These are phyloP conservation scores for Smittia aterrima DNA, from an alignment of 2,888 invertebrate genomes.

Conservation along the genomic window DNA sequence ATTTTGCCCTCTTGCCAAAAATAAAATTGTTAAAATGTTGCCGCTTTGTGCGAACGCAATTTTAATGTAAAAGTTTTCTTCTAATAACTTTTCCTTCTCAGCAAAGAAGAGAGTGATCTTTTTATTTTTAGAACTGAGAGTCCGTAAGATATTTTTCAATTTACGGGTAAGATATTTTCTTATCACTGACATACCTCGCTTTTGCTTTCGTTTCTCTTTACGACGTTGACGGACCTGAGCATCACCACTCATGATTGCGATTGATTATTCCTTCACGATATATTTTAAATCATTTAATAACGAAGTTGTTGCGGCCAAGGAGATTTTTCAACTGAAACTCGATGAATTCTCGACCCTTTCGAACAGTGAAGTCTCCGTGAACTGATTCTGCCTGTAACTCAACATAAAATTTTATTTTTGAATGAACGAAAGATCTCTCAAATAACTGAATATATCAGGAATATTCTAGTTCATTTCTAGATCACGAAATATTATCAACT, in stretches of 20 bases:
- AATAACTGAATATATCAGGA: too few species aligned
- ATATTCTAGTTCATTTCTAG: too few species aligned
- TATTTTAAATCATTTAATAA: too few species aligned
- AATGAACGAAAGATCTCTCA: too few species aligned
- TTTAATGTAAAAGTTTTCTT: slow-evolving; percentile 30
- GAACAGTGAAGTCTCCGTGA: too few species aligned
- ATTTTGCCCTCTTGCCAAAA: slow-evolving; percentile 14
- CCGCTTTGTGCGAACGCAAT: slow-evolving; percentile 19
- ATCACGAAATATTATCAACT: too few species aligned
- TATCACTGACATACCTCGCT: slow-evolving; percentile 30
- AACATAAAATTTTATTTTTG: too few species aligned
- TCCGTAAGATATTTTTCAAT: slow-evolving; percentile 19
- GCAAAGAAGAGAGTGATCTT: not conserved
- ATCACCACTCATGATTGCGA: slow-evolving; percentile 24
- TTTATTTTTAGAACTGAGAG: slow-evolving; percentile 30
- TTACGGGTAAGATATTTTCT: not conserved
- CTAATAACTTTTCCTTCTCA: slow-evolving; percentile 30
- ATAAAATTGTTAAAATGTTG: slow-evolving; percentile 23
- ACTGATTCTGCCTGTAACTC: too few species aligned
- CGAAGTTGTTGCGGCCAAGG: too few species aligned
- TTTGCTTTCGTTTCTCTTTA: slow-evolving; percentile 34
- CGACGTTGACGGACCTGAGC: slow-evolving; percentile 27
- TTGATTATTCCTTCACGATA: too few species aligned
- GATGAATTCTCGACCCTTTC: too few species aligned
- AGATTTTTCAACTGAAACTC: too few species aligned